Conservation (phyloP, 23 tunicate species). For the Halocynthia roretzi region DNA sequence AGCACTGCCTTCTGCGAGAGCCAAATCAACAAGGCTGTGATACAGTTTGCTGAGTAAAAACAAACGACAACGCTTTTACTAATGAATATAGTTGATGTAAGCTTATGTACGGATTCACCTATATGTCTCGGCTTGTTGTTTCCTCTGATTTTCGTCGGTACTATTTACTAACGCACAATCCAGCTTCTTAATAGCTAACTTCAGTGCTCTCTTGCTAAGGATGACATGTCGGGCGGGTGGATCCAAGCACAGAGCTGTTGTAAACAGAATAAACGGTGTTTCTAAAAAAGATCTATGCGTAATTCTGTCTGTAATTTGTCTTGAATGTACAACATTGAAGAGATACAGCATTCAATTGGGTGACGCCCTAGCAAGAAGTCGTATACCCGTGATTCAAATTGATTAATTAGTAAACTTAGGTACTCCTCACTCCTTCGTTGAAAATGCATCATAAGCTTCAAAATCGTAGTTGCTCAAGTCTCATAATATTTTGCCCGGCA, state of each 20-base stretch:
- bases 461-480: too few species aligned
- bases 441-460: too few species aligned
- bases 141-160: slow-evolving; percentile 7
- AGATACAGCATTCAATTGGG: too few species aligned
- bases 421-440: too few species aligned
- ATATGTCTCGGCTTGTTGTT: neutral
- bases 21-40: slow-evolving; percentile 40
- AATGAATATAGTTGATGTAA: neutral
- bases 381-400: too few species aligned
- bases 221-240: slow-evolving; percentile 51
- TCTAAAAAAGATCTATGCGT: too few species aligned
- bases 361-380: too few species aligned
- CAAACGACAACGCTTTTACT: neutral
- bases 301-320: too few species aligned
- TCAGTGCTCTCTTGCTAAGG: slow-evolving; percentile 47
- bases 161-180: slow-evolving; percentile 4
- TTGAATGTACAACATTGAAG: too few species aligned
- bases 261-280: too few species aligned
- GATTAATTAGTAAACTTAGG: too few species aligned
- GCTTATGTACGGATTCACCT: neutral
- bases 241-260: slow-evolving; percentile 67
- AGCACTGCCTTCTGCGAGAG: slow-evolving; percentile 34
- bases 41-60: slow-evolving; percentile 34
- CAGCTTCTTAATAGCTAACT: slow-evolving; percentile 29
- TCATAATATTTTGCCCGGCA: too few species aligned